Evolutionary conservation across 2,888 invertebrate species (phyloP).

Genomic region (Operophtera brumata): DNA sequence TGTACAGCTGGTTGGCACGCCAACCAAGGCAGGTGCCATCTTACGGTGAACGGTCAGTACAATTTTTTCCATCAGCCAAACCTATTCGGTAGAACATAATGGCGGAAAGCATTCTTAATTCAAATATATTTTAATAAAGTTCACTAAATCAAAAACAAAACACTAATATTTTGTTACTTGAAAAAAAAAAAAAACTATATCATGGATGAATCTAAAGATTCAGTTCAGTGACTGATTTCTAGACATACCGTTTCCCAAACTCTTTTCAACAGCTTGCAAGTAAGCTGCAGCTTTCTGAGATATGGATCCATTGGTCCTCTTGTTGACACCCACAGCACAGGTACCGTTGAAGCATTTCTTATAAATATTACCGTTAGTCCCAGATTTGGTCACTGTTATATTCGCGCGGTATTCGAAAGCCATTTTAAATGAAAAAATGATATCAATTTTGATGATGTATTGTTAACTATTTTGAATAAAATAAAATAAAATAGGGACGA

Average conservation of each 20-base stretch:
- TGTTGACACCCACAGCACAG: constrained; percentile 55
- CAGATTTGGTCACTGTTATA: constrained; percentile 59
- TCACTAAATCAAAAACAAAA: too few relatives aligned
- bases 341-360: constrained; percentile 59
- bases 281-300: constrained; percentile 67
- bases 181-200: too few relatives aligned
- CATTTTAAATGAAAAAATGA: constrained; percentile 43
- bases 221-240: too few relatives aligned
- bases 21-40: too few relatives aligned
- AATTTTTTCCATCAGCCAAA: too few relatives aligned
- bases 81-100: too few relatives aligned
- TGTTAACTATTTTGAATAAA: constrained; percentile 18
- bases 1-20: too few relatives aligned
- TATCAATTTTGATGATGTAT: constrained; percentile 16
- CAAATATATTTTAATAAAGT: too few relatives aligned
- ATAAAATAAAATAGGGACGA: neutral
- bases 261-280: constrained; percentile 62
- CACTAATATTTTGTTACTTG: too few relatives aligned
- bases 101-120: too few relatives aligned
- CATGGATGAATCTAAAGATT: too few relatives aligned
- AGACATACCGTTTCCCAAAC: constrained; percentile 41
- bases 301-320: constrained; percentile 53
- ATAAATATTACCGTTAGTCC: constrained; percentile 54
- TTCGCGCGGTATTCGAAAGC: constrained; percentile 56
- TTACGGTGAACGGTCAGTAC: too few relatives aligned